Conservation (phyloP, 2,888 invertebrate species). For the Plagiodera versicolora region DNA sequence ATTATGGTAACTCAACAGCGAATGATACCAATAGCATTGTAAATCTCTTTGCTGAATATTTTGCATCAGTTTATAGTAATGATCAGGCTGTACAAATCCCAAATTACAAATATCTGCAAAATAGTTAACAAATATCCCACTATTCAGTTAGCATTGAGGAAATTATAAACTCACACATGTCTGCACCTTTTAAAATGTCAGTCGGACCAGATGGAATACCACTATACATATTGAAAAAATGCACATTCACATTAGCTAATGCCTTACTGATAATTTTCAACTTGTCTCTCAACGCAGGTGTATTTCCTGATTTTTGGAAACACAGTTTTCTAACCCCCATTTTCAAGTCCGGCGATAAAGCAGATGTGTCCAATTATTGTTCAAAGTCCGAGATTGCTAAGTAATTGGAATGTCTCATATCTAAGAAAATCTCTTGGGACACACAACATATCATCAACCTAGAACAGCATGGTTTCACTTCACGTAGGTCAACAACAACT, state of each 20-base stretch:
- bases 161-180: slow-evolving; percentile 3
- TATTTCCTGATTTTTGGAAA: slow-evolving; percentile 2
- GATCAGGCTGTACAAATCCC: slow-evolving; percentile 1
- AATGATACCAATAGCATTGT: slow-evolving; percentile 1
- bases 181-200: slow-evolving; percentile 1
- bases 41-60: slow-evolving; percentile 2
- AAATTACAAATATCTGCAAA: slow-evolving; percentile 10
- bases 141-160: slow-evolving; percentile 2
- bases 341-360: neutral
- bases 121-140: neutral
- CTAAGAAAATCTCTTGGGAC: slow-evolving; percentile 6
- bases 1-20: slow-evolving; percentile 2
- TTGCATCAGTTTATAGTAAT: neutral
- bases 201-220: slow-evolving; percentile 1
- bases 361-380: neutral
- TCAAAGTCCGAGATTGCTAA: slow-evolving; percentile 5
- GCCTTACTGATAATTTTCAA: no score
- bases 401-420: neutral
- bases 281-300: neutral
- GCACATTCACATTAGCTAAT: slow-evolving; percentile 2
- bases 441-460: neutral
- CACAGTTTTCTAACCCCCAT: neutral
- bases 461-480: neutral
- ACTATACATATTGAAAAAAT: slow-evolving; percentile 4
- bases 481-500: slow-evolving; percentile 3